Evolutionary conservation across 2,888 invertebrate species (phyloP).

Genomic region (Prosapia bicincta): DNA sequence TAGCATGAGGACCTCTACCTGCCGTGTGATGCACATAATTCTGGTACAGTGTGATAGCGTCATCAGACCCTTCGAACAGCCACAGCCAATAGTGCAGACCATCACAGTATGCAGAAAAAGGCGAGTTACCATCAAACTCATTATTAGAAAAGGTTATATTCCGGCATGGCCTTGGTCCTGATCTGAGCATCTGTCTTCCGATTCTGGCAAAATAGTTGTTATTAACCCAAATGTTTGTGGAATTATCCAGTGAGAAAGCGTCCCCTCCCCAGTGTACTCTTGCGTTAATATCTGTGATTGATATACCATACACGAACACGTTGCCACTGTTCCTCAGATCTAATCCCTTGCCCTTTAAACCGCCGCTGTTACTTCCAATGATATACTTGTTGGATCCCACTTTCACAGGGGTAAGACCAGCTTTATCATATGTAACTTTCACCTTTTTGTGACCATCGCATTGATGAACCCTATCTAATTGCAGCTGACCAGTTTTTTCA

Average conservation of each 20-base stretch:
- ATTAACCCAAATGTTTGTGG: slow-evolving; percentile 10
- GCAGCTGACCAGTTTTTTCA: background rate
- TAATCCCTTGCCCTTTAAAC: slow-evolving; percentile 17
- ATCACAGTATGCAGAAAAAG: slow-evolving; percentile 15
- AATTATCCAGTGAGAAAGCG: slow-evolving; percentile 7
- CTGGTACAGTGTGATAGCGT: slow-evolving; percentile 11
- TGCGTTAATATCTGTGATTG: slow-evolving; percentile 17
- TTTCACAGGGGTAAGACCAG: slow-evolving; percentile 2
- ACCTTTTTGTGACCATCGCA: background rate
- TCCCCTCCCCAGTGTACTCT: slow-evolving; percentile 24
- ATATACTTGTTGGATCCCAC: slow-evolving; percentile 25
- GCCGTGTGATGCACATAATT: slow-evolving; percentile 10
- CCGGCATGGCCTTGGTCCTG: slow-evolving; percentile 8
- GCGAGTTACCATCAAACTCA: slow-evolving; percentile 16
- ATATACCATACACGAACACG: slow-evolving; percentile 13
- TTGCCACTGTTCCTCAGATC: background rate
- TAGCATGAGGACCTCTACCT: slow-evolving; percentile 3
- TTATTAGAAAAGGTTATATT: slow-evolving; percentile 9
- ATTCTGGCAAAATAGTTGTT: slow-evolving; percentile 17
- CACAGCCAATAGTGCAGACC: slow-evolving; percentile 24
- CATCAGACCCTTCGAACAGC: slow-evolving; percentile 19
- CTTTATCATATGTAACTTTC: slow-evolving; percentile 7
- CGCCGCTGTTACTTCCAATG: background rate
- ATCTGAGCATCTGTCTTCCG: slow-evolving; percentile 24
- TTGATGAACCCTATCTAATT: slow-evolving; percentile 6